A percentile compares a stretch with the other conserved stretches of the same genome.
These are phyloP conservation scores for Microcaecilia unicolor DNA, from an alignment of 2,797 vertebrate genomes.

Conservation along the genomic window DNA sequence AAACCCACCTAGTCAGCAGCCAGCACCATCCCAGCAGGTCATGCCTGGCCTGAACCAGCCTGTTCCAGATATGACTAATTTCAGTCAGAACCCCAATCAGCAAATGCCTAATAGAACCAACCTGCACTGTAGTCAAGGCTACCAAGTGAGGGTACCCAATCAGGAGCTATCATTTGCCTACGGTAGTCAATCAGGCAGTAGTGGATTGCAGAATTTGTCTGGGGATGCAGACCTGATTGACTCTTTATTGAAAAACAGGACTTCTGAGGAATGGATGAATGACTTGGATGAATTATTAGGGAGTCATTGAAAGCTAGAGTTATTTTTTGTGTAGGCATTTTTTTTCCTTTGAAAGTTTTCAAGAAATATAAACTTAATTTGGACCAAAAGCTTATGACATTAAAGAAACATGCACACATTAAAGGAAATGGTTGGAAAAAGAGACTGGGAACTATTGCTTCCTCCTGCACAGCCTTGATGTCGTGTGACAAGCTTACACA, in stretches of 20 bases:
- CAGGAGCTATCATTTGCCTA: constrained; percentile 86
- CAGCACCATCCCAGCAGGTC: constrained; percentile 63
- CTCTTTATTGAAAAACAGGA: constrained; percentile 87
- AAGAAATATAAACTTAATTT: constrained; percentile 41
- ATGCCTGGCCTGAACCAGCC: constrained; percentile 60
- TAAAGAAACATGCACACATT: constrained; percentile 34
- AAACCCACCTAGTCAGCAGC: constrained; percentile 47
- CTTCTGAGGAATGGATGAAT: constrained; percentile 94
- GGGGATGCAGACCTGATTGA: constrained; percentile 88
- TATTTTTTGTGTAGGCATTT: background rate
- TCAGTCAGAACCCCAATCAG: constrained; percentile 63
- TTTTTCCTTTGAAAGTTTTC: constrained; percentile 19
- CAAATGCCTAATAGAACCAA: constrained; percentile 57
- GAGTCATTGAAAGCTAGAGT: constrained; percentile 61
- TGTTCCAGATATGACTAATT: constrained; percentile 71
- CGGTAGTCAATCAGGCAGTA: constrained; percentile 57
- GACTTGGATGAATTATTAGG: constrained; percentile 90
- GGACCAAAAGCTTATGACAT: constrained; percentile 62
- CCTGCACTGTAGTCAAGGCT: constrained; percentile 82
- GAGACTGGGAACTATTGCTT: constrained; percentile 26
- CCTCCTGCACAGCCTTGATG: constrained; percentile 16
- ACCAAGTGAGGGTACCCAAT: constrained; percentile 72
- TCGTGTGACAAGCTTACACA: no score
- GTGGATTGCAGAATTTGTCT: constrained; percentile 62
- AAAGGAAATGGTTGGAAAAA: constrained; percentile 26